Percentiles rank a stretch among this genome's conserved stretches.
phyloP scores from a whole-genome alignment of 2,888 invertebrate species.

The Drosophila greeni region DNA sequence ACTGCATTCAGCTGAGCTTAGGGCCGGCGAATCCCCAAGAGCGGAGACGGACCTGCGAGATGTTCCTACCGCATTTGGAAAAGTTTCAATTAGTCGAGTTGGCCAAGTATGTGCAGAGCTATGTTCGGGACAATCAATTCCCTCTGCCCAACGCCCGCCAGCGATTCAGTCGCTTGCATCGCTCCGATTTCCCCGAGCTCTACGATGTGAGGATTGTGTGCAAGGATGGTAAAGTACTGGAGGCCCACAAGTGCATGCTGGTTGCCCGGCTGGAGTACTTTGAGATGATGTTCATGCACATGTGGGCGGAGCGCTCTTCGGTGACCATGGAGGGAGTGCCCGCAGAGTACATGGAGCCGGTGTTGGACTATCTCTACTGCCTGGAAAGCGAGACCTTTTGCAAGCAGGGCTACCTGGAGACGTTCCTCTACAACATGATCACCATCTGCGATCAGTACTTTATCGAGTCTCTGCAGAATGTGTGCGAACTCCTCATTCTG shows the following conservation, averaged over 20 bases:
- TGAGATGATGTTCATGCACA: conserved; percentile 88
- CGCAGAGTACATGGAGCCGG: conserved; percentile 80
- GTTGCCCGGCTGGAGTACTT: conserved; percentile 91
- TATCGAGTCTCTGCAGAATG: conserved; percentile 84
- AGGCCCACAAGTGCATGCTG: conserved; percentile 90
- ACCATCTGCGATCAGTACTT: conserved; percentile 90
- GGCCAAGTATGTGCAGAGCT: conserved; percentile 66
- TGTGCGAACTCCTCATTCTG: conserved; percentile 85
- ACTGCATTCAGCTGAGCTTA: conserved; percentile 73
- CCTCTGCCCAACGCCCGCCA: conserved; percentile 48
- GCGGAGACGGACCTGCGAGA: conserved; percentile 55
- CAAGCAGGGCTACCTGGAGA: conserved; percentile 84
- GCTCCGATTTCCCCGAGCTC: conserved; percentile 80
- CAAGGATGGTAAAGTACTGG: conserved; percentile 80
- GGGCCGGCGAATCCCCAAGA: conserved; percentile 62
- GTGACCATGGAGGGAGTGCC: conserved; percentile 76
- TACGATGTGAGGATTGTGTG: conserved; percentile 83
- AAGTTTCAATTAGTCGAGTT: conserved; percentile 75
- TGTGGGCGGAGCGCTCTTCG: conserved; percentile 81
- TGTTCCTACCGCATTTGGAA: conserved; percentile 68
- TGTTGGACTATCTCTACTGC: conserved; percentile 88
- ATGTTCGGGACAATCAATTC: conserved; percentile 52
- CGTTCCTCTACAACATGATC: conserved; percentile 85
- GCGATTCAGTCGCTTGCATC: conserved; percentile 79
- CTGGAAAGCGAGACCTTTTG: conserved; percentile 82